A percentile compares a stretch with the other conserved stretches of the same genome.
These are phyloP conservation scores for Perizoma affinitatum DNA, from an alignment of 2,888 invertebrate genomes.

Conservation along the genomic window DNA sequence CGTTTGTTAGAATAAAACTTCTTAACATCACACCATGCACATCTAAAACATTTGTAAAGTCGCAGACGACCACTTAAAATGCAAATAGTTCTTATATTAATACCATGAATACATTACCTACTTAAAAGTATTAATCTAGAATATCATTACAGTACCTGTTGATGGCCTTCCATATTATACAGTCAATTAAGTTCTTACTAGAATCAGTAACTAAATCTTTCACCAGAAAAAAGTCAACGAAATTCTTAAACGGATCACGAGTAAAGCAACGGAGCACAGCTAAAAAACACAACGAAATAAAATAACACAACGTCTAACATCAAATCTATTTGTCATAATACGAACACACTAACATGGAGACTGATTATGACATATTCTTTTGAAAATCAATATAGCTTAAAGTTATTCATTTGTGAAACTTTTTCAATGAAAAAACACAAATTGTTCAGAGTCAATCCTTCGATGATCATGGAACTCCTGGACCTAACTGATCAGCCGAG, in stretches of 20 bases:
- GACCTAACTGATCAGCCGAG: conserved; percentile 30
- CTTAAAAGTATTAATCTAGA: too few relatives aligned
- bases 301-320: neutral
- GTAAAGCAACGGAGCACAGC: neutral
- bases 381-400: too few relatives aligned
- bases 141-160: conserved; percentile 11
- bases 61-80: too few relatives aligned
- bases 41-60: neutral
- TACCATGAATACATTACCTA: neutral
- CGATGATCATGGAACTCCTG: conserved; percentile 11
- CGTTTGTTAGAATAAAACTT: conserved; percentile 7
- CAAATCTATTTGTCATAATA: neutral
- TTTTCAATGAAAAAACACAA: neutral
- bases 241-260: neutral
- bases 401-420: too few relatives aligned
- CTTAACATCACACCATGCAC: conserved; percentile 1
- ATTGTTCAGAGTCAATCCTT: neutral
- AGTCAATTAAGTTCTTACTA: neutral
- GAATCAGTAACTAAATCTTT: neutral
- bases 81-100: neutral
- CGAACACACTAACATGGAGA: too few relatives aligned
- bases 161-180: conserved; percentile 20
- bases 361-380: too few relatives aligned
- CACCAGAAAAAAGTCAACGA: neutral
- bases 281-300: too few relatives aligned